A percentile compares a stretch with the other conserved stretches of the same genome.
Evolutionary conservation across 2,113 vertebrate species (phyloP).

Genomic region (Euleptes europaea): DNA sequence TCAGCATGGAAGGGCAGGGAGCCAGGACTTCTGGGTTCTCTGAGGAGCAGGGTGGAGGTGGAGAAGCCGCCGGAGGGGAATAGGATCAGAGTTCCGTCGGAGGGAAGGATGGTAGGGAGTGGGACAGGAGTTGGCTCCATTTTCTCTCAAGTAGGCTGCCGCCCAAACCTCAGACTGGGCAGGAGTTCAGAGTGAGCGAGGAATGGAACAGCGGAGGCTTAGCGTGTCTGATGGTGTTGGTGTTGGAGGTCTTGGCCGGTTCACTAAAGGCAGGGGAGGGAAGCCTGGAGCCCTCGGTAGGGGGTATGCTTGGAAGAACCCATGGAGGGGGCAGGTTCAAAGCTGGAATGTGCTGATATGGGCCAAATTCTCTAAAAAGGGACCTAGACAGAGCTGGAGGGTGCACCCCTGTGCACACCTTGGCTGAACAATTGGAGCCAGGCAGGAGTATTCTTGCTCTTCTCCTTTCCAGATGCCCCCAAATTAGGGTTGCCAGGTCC

Average conservation of each 20-base stretch:
- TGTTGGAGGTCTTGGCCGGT: conserved; percentile 19
- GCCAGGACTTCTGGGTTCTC: not conserved
- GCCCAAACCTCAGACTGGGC: conserved; percentile 40
- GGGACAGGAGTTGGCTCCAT: conserved; percentile 4
- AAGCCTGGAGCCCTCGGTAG: conserved; percentile 8
- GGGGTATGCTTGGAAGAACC: not conserved
- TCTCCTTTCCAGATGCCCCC: not conserved
- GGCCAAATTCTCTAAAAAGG: not conserved
- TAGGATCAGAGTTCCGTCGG: conserved; percentile 12
- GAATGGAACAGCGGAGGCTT: conserved; percentile 26
- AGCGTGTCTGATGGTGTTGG: conserved; percentile 25
- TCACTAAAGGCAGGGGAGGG: not conserved
- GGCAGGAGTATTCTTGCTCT: not conserved
- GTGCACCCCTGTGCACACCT: not conserved
- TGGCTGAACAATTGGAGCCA: not conserved
- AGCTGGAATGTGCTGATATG: not conserved
- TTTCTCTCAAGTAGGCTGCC: conserved; percentile 17
- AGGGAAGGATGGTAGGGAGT: conserved; percentile 9
- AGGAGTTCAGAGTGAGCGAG: conserved; percentile 27
- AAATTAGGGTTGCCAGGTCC: too few species aligned
- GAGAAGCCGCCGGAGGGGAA: not conserved
- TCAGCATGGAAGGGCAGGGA: not conserved
- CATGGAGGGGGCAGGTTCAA: not conserved
- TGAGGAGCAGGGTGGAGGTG: not conserved
- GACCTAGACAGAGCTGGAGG: not conserved